Conservation (phyloP, 2,797 vertebrate species). For the Chlorospingus semifuscus region DNA sequence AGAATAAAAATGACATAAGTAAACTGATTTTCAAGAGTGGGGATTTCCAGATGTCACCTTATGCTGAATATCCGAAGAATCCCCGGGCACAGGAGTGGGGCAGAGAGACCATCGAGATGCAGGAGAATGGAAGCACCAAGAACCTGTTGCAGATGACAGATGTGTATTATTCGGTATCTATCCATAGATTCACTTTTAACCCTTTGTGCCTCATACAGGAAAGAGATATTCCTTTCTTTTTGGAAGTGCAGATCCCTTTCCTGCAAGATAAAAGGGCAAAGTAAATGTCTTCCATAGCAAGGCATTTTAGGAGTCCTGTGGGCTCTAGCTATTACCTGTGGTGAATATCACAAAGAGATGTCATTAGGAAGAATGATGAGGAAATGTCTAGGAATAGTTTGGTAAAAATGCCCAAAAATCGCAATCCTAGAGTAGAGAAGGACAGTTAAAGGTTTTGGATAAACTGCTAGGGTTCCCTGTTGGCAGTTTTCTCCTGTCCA, state of each 20-base stretch:
- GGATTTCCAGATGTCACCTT: constrained; percentile 95
- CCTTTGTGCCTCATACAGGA: neutral
- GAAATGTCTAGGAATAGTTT: neutral
- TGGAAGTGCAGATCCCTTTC: neutral
- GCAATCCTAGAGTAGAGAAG: neutral
- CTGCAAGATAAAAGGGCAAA: neutral
- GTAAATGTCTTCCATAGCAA: neutral
- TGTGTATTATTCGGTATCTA: constrained; percentile 92
- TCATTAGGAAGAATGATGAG: neutral
- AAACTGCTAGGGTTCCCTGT: neutral
- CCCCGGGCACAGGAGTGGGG: constrained; percentile 94
- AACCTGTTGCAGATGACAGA: constrained; percentile 98
- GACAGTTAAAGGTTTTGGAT: neutral
- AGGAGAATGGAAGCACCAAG: constrained; percentile 98
- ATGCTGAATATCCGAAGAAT: constrained; percentile 91
- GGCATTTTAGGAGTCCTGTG: neutral
- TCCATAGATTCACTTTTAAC: neutral
- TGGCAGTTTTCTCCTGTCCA: neutral
- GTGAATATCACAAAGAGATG: neutral
- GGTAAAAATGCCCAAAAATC: neutral
- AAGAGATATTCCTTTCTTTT: neutral
- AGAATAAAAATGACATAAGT: constrained; percentile 97
- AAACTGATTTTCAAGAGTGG: constrained; percentile 99
- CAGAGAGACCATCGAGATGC: constrained; percentile 97
- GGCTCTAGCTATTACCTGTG: neutral